A percentile compares a stretch with the other conserved stretches of the same genome.
Evolutionary conservation across 2,797 vertebrate species (phyloP).

Genomic region (Typhlichthys subterraneus): DNA sequence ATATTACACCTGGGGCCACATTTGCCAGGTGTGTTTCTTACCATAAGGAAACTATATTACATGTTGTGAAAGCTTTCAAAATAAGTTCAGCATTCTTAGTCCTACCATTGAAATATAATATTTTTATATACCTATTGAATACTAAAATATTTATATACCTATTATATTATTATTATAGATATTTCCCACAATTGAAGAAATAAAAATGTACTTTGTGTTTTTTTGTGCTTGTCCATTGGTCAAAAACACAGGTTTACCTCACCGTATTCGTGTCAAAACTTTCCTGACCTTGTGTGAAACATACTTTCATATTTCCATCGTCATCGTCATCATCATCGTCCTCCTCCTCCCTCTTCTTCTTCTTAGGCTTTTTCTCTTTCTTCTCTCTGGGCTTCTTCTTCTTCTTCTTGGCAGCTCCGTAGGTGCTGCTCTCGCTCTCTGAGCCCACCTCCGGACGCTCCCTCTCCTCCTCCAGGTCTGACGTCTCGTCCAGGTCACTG

Average conservation of each 20-base stretch:
- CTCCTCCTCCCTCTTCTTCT: slow-evolving; percentile 90
- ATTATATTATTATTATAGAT: too few species aligned
- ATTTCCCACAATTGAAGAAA: too few species aligned
- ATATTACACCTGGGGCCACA: too few species aligned
- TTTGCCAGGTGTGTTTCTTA: too few species aligned
- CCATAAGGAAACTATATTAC: too few species aligned
- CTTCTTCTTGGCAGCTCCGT: slow-evolving; percentile 91
- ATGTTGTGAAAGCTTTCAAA: too few species aligned
- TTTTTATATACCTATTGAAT: too few species aligned
- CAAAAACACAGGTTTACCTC: not conserved
- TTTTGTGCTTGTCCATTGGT: not conserved
- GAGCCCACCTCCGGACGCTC: slow-evolving; percentile 83
- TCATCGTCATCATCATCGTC: slow-evolving; percentile 81
- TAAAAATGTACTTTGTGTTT: not conserved
- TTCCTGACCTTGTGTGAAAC: slow-evolving; percentile 4
- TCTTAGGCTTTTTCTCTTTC: slow-evolving; percentile 91
- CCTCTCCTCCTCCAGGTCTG: slow-evolving; percentile 83
- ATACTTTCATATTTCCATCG: slow-evolving; percentile 77
- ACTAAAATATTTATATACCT: too few species aligned
- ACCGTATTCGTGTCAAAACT: not conserved
- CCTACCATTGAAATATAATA: too few species aligned
- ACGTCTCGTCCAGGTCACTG: slow-evolving; percentile 85
- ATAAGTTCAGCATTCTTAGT: too few species aligned
- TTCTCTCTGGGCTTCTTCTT: slow-evolving; percentile 96
- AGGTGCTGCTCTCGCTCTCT: slow-evolving; percentile 91